Percentiles rank a stretch among this genome's conserved stretches.
These are phyloP conservation scores for Ligdia adustata DNA, from an alignment of 2,888 invertebrate species.

Conservation along the genomic window DNA sequence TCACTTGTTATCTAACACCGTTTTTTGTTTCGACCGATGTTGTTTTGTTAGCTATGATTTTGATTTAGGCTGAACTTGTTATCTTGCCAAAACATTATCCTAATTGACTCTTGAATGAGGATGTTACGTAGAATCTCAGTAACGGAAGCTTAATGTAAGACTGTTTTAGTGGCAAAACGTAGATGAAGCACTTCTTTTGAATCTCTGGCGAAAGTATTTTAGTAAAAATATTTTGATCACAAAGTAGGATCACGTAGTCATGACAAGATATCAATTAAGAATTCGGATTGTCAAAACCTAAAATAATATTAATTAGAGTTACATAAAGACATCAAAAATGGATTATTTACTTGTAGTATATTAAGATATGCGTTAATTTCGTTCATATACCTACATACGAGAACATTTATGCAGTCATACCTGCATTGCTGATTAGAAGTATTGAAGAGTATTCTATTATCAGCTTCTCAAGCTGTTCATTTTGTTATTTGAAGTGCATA, in stretches of 20 bases:
- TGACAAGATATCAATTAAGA: conserved; percentile 17
- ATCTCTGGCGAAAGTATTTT: conserved; percentile 50
- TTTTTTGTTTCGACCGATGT: conserved; percentile 35
- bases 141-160: conserved; percentile 52
- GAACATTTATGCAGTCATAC: too few relatives aligned
- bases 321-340: too few relatives aligned
- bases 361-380: too few relatives aligned
- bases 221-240: conserved; percentile 25
- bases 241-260: conserved; percentile 28
- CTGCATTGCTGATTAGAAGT: too few relatives aligned
- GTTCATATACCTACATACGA: too few relatives aligned
- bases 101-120: conserved; percentile 41
- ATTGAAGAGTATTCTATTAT: conserved; percentile 20
- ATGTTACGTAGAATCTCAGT: conserved; percentile 49
- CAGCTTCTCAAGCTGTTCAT: conserved; percentile 37
- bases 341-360: too few relatives aligned
- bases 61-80: conserved; percentile 52
- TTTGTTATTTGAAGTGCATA: conserved; percentile 39
- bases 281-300: conserved; percentile 14
- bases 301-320: conserved; percentile 8
- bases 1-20: conserved; percentile 48
- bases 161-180: conserved; percentile 66
- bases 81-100: conserved; percentile 62
- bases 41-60: conserved; percentile 33
- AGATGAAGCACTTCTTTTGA: conserved; percentile 48